Base-by-base conservation (phyloP, 2,888 invertebrate species). In the Coenonympha arcania region DNA sequence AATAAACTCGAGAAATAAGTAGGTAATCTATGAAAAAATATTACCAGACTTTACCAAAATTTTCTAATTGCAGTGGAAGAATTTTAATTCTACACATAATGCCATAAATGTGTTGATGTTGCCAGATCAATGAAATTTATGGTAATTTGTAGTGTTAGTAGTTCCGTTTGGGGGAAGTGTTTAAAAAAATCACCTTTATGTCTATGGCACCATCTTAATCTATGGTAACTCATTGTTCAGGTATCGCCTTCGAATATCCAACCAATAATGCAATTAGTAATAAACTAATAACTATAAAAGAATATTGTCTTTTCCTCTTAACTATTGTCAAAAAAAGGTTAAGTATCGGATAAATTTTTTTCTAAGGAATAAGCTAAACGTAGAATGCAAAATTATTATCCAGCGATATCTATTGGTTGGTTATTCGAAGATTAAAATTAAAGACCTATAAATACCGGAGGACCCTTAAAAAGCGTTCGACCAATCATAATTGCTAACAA, bases 401-500 rank as follows among this genome's bases (percentile, higher is more conserved):
- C n/a, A n/a, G n/a, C n/a, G n/a, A n/a, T n/a, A n/a, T n/a, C 11
- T 24, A 39, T 15, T 24, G 24, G 24, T 39, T 39, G 39, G 24
- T 39, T 39, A 22, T 39, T 24, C 24, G 39, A 24, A 39, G 22
- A 8, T 9, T 24, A 22, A 15, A 8, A 56, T 47, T 19, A 20
- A 50, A n/a, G n/a, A n/a, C n/a, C 52, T 44, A 44, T 44, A 33
- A 24, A 31, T 44, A 33, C 44, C 44, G 52, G 49, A 55, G 59
- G 56, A 61, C 64, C 64, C 57, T 56, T 24, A 39, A 56, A 75
- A 79, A 79, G 79, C 76, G 76, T 69, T 76, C 69, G 82, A 81
- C 82, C 76, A 78, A 73, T 79, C 76, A 82, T 79, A 69, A 79
- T 76, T 80, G 80, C 82, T 84, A 83, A 82, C 81, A 81, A 76